Base-by-base conservation (phyloP, 2,888 invertebrate species). In the Sussaba pulchella region DNA sequence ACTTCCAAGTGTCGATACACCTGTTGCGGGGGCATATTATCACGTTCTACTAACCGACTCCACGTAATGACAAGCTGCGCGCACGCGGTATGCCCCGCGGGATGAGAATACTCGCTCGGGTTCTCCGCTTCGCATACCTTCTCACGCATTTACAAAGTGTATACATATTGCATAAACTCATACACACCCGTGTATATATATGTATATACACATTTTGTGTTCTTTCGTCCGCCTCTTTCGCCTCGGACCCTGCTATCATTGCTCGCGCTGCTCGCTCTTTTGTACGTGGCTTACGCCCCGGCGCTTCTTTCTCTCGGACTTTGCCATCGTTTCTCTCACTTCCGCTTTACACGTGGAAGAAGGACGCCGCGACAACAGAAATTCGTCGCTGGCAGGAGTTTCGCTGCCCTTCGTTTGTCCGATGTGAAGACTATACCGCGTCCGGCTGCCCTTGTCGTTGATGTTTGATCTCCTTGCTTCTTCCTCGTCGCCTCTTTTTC, bases 41-140 rank as follows among this genome's bases (percentile, higher is more conserved):
- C 83, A 82, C 83, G 83, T 82, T 82, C 83, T 78, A 84, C 83
- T 84, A 84, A 84, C 83, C 83, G 83, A 84, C 78, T 84, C 83
- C 70, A 78, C 74, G 78, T 84, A 84, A 84, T 84, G 83, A 84
- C 82, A 84, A 84, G 76, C 76, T 84, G 78, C 77, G 72, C 78
- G 71, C 69, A 81, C 70, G 72, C 77, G 63, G 61, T 72, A 64
- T 75, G 69, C 82, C 77, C 80, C 69, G 79, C 57, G 74, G 74
- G 70, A 64, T 59, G 79, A 79, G 79, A 79, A 76, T 73, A 70
- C 81, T 73, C 69, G 71, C 69, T 66, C 63, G 43, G 64, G 21
- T 63, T 73, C 77, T 69, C 39, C 57, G 72, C 59, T 43, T 63
- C 67, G 78, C 79, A 83, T 83, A 83, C 73, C 83, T 82, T 82